phyloP scores from a whole-genome alignment of 2,888 invertebrate species.

The Pollenia griseotomentosa region DNA sequence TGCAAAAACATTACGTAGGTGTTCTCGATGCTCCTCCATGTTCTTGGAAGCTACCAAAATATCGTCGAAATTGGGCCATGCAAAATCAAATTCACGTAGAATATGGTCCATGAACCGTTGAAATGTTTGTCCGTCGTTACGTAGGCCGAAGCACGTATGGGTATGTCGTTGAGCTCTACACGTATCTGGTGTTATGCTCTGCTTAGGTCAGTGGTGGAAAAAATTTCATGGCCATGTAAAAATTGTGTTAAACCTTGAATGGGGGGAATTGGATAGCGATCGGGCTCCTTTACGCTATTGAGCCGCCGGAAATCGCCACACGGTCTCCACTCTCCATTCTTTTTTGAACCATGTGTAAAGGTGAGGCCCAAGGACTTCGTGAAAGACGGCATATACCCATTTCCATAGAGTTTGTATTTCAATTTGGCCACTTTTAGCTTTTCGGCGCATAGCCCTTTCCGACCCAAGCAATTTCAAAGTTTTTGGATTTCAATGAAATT shows the following conservation, averaged over 20 bases:
- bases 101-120: too few relatives aligned
- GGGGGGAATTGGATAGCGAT: constrained; percentile 57
- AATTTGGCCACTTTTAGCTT: constrained; percentile 58
- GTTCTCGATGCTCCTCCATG: too few relatives aligned
- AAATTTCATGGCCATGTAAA: constrained; percentile 36
- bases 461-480: too few relatives aligned
- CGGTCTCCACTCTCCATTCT: constrained; percentile 36
- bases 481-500: too few relatives aligned
- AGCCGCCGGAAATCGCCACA: constrained; percentile 30
- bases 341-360: constrained; percentile 78
- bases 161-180: not conserved
- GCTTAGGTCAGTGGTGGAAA: constrained; percentile 46
- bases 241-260: constrained; percentile 44
- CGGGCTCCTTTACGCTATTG: constrained; percentile 4
- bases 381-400: constrained; percentile 83
- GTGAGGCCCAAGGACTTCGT: constrained; percentile 75
- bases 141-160: too few relatives aligned
- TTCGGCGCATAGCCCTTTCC: constrained; percentile 77
- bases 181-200: constrained; percentile 61
- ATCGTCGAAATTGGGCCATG: too few relatives aligned
- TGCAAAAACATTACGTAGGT: too few relatives aligned
- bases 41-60: too few relatives aligned
- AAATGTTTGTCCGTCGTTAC: too few relatives aligned
- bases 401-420: constrained; percentile 74
- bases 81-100: too few relatives aligned